Conservation (phyloP, 2,113 vertebrate species). For the Pygoscelis adeliae region DNA sequence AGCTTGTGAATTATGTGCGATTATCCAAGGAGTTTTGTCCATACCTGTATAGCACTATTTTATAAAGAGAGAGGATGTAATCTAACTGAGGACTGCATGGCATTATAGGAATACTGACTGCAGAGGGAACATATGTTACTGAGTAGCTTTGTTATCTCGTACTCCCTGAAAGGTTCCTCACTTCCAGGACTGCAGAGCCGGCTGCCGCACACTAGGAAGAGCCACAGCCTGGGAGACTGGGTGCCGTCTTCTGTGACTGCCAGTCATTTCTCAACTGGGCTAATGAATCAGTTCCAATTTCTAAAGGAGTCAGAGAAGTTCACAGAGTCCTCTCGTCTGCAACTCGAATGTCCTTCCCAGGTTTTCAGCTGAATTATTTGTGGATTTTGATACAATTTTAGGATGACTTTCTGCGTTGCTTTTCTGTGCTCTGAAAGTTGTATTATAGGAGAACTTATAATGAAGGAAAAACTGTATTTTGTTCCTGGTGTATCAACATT, state of each 20-base stretch:
- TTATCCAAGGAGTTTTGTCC: not conserved
- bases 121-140: not conserved
- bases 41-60: not conserved
- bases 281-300: not conserved
- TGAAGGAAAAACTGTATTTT: slow-evolving; percentile 4
- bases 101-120: not conserved
- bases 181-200: not conserved
- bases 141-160: not conserved
- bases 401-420: not conserved
- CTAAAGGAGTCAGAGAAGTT: not conserved
- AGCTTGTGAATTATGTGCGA: not conserved
- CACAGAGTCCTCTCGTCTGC: not conserved
- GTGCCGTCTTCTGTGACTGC: slow-evolving; percentile 12
- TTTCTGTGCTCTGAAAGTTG: slow-evolving; percentile 13
- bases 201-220: not conserved
- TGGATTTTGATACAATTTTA: slow-evolving; percentile 18
- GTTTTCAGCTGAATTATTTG: slow-evolving; percentile 26
- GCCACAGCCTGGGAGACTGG: not conserved
- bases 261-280: not conserved
- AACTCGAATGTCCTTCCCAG: slow-evolving; percentile 6
- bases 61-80: not conserved
- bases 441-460: not conserved
- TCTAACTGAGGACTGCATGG: not conserved
- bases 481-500: not conserved
- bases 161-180: not conserved